phyloP scores from a whole-genome alignment of 2,797 vertebrate genomes.

The Tamandua tetradactyla region DNA sequence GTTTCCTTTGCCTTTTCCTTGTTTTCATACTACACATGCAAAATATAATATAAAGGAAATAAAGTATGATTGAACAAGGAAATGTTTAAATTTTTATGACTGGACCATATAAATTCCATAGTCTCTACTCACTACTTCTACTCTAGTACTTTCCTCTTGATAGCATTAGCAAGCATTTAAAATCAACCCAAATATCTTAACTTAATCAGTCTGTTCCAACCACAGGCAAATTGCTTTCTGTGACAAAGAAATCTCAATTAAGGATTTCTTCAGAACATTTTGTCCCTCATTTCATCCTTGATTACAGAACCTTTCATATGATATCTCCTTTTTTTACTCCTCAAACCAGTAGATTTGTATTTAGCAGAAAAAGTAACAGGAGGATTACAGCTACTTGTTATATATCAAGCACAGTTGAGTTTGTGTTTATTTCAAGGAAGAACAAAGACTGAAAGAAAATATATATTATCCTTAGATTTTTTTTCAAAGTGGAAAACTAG shows the following conservation, averaged over 20 bases:
- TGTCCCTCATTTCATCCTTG: neutral
- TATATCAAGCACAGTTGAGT: conserved; percentile 58
- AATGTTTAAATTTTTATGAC: neutral
- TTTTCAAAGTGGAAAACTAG: conserved; percentile 69
- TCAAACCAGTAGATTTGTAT: conserved; percentile 35
- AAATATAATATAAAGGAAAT: neutral
- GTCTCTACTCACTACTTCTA: neutral
- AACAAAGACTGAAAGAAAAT: conserved; percentile 77
- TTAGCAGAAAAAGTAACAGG: conserved; percentile 38
- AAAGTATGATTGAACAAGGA: neutral
- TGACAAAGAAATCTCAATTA: neutral
- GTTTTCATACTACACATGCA: conserved; percentile 18
- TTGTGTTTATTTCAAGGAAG: conserved; percentile 74
- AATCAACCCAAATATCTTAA: neutral
- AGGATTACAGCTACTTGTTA: conserved; percentile 50
- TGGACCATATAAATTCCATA: neutral
- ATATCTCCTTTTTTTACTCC: conserved; percentile 21
- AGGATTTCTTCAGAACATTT: neutral
- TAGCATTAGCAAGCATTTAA: neutral
- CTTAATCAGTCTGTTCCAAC: neutral
- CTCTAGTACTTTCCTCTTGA: neutral
- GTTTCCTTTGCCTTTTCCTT: neutral
- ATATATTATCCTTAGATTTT: conserved; percentile 63
- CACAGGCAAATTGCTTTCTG: neutral
- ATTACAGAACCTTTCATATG: conserved; percentile 39